A percentile compares a stretch with the other conserved stretches of the same genome.
phyloP scores from a whole-genome alignment of 2,113 vertebrate species.

The Climacteris rufus region DNA sequence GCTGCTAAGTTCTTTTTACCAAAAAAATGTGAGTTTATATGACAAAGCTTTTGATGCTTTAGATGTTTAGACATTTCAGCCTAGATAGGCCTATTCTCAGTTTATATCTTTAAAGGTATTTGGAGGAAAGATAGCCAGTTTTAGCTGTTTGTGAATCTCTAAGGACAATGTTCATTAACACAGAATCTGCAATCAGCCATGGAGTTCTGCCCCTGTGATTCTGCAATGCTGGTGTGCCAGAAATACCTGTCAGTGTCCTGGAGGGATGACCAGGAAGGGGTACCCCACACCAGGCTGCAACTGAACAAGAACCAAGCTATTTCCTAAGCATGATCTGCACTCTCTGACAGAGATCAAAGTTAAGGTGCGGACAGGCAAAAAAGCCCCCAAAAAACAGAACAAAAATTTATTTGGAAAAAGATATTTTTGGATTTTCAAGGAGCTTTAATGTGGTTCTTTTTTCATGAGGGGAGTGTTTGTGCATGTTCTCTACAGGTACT shows the following conservation, averaged over 20 bases:
- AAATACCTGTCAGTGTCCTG: not conserved
- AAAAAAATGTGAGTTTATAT: not conserved
- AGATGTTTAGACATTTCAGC: not conserved
- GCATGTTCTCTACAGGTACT: not conserved
- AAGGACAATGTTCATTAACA: not conserved
- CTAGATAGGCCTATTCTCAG: not conserved
- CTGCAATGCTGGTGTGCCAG: not conserved
- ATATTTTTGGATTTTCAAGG: not conserved
- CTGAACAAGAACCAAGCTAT: not conserved
- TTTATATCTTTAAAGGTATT: not conserved
- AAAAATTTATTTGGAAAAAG: not conserved
- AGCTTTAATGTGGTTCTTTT: not conserved
- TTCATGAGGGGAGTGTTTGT: not conserved
- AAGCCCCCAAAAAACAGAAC: not conserved
- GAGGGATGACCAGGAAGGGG: not conserved
- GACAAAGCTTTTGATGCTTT: not conserved
- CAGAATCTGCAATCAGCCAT: not conserved
- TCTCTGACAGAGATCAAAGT: not conserved
- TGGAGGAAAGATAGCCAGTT: not conserved
- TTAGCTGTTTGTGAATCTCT: not conserved
- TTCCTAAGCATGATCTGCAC: not conserved
- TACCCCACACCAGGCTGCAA: accelerated
- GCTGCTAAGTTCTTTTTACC: not conserved
- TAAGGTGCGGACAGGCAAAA: not conserved
- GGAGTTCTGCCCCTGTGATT: accelerated